Conservation (phyloP, 2,888 invertebrate species). For the Serripes groenlandicus region DNA sequence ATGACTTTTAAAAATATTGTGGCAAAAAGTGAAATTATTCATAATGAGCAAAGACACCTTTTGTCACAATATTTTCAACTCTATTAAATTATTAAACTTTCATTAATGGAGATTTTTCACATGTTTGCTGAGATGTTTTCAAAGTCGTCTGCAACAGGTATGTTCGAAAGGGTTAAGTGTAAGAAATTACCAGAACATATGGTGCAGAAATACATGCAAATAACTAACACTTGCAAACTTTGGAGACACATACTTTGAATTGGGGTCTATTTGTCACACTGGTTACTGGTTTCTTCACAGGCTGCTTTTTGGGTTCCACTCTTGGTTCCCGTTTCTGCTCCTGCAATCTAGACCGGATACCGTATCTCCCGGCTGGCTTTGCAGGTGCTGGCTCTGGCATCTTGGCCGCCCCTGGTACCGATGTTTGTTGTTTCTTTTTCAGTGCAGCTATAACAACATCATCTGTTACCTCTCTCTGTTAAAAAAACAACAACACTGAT, state of each 20-base stretch:
- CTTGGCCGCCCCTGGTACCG: conserved; percentile 60
- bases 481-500: neutral
- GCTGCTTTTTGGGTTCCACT: conserved; percentile 54
- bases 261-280: conserved; percentile 32
- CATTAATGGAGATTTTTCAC: too few species aligned
- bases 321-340: conserved; percentile 53
- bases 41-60: neutral
- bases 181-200: too few species aligned
- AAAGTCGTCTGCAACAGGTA: too few species aligned
- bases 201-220: too few species aligned
- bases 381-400: conserved; percentile 58
- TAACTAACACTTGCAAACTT: too few species aligned
- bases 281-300: conserved; percentile 32
- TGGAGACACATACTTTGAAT: too few species aligned
- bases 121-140: too few species aligned
- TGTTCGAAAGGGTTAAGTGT: too few species aligned
- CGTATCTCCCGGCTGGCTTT: conserved; percentile 52
- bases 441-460: conserved; percentile 68
- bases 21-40: neutral
- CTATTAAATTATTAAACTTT: too few species aligned
- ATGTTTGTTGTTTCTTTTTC: conserved; percentile 58
- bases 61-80: neutral
- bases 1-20: neutral
- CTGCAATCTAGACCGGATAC: conserved; percentile 38
- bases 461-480: conserved; percentile 72